A percentile compares a stretch with the other conserved stretches of the same genome.
Conservation (phyloP, 2,888 invertebrate species). For the Spialia ferax region DNA sequence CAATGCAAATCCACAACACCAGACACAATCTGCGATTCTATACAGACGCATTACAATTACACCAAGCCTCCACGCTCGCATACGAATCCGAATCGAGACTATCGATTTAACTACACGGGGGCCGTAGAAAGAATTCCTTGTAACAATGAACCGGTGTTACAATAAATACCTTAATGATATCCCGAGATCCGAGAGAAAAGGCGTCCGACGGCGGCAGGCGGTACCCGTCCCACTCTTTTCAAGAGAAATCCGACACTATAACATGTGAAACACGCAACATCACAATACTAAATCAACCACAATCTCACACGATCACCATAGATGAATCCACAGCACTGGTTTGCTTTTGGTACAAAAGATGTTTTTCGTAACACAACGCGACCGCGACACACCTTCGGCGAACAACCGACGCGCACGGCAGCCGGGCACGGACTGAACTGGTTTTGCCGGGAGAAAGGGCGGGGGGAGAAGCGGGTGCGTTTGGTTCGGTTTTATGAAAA, state of each 20-base stretch:
- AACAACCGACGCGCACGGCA: conserved; percentile 77
- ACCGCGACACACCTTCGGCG: conserved; percentile 55
- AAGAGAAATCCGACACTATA: conserved; percentile 79
- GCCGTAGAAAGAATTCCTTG: conserved; percentile 82
- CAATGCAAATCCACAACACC: conserved; percentile 71
- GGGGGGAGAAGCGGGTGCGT: conserved; percentile 75
- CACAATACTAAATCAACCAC: conserved; percentile 77
- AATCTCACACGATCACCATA: conserved; percentile 79
- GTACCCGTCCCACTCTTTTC: conserved; percentile 77
- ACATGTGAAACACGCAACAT: conserved; percentile 75
- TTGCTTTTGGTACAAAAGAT: conserved; percentile 75
- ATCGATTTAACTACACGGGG: conserved; percentile 82
- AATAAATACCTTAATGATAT: conserved; percentile 87
- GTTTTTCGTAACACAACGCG: conserved; percentile 80
- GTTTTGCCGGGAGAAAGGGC: conserved; percentile 65
- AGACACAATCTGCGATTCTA: conserved; percentile 71
- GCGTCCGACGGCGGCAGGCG: conserved; percentile 79
- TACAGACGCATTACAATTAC: conserved; percentile 64
- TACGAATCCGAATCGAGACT: conserved; percentile 67
- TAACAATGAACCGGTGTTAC: conserved; percentile 85
- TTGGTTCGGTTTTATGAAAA: conserved; percentile 85
- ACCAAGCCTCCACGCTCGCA: conserved; percentile 58
- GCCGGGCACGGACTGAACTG: conserved; percentile 85
- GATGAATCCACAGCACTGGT: conserved; percentile 81
- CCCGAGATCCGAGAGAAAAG: conserved; percentile 82